Evolutionary conservation across 2,113 vertebrate genomes (phyloP), one percentile per base, ranked within the genome.

Genomic region (Lepisosteus osseus): DNA sequence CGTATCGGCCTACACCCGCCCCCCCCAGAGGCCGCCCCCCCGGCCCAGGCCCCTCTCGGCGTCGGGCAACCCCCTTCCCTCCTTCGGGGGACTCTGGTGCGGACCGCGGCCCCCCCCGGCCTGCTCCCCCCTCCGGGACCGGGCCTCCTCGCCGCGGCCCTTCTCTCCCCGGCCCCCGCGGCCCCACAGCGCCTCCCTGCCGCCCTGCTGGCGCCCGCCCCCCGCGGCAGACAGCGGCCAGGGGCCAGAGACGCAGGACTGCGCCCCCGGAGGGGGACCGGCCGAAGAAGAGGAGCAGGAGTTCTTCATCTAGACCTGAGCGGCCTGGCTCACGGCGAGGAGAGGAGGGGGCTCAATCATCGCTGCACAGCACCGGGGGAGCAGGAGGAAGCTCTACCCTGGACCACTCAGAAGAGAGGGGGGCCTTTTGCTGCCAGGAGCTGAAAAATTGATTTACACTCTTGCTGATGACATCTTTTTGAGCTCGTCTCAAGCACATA

Each of bases 1-100:
- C 69, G 92, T 97, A 70, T 99, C 97, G 0, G 95, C 93, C 0
- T 95, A 97, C 56, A 89, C 93, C 3, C 87, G 84, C n/a, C 84
- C 77, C 68, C 73, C 69, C 17, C 17, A 68, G 55, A 61, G 76
- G 12, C 77, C 74, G 29, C 67, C 64, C 57, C 72, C 77, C 44
- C n/a, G 61, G 71, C 55, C 79, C 63, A 88, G 87, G 14, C 88
- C 83, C 0, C 13, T 82, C 2, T 88, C 91, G 0, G 67, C 87
- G 0, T 75, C 70, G 6, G 87, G 86, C 9, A 77, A 80, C 68
- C 61, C 77, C 29, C 44, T 76, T 7, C 65, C 77, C 41, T 69
- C 78, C 55, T 71, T 72, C 13, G 11, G 17, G 3, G 80, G 78
- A 6, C 72, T 82, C 40, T 68, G 45, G 67, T 72, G 78, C n/a